Percentiles rank a stretch among this genome's conserved stretches.
phyloP scores from a whole-genome alignment of 1,140 invertebrate species.

The Drosophila punjabiensis region DNA sequence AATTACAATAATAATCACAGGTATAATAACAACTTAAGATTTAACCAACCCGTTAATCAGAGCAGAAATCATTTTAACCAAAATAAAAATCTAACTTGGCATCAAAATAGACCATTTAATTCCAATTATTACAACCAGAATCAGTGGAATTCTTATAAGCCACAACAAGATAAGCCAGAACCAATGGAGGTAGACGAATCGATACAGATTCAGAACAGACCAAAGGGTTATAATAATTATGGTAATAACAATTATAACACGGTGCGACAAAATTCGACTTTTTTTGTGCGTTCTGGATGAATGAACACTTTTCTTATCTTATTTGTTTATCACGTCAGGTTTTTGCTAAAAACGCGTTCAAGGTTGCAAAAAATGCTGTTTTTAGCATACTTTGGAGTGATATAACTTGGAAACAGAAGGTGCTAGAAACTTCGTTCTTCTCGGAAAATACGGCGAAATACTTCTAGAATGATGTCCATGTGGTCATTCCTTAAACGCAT shows the following conservation, averaged over 20 bases:
- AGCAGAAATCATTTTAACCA: not conserved
- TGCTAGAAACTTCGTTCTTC: too few species aligned
- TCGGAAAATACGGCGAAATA: too few species aligned
- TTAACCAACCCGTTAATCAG: not conserved
- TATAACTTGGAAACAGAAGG: too few species aligned
- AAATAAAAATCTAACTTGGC: not conserved
- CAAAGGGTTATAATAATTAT: not conserved
- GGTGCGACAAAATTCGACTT: too few species aligned
- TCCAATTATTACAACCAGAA: not conserved
- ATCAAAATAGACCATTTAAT: not conserved
- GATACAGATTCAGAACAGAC: not conserved
- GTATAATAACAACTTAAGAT: not conserved
- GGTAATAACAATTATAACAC: not conserved
- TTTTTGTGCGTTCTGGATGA: too few species aligned
- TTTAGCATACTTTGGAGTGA: too few species aligned
- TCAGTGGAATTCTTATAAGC: not conserved
- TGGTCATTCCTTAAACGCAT: too few species aligned
- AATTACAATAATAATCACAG: not conserved
- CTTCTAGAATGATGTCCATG: too few species aligned
- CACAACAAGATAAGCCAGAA: not conserved
- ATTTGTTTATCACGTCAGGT: too few species aligned
- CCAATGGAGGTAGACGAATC: constrained; percentile 4
- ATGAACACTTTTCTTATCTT: too few species aligned
- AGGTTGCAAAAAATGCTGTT: too few species aligned
- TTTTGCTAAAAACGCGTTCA: too few species aligned